Evolutionary conservation across 1,140 invertebrate genomes (phyloP).

Genomic region (Ceratina calcarata): DNA sequence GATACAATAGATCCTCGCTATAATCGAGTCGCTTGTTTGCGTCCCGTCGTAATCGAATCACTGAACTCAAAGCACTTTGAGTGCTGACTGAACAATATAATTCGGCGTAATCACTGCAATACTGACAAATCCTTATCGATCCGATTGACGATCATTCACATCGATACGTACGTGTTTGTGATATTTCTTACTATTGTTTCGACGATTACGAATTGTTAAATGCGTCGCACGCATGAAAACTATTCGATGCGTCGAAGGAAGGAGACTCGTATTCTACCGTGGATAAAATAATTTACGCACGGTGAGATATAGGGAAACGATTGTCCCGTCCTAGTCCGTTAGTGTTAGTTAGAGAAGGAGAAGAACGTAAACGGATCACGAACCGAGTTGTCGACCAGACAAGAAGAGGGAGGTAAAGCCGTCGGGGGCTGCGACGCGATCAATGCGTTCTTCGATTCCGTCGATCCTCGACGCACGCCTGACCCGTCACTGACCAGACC

Average conservation of each 20-base stretch:
- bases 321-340: too few species aligned
- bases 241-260: too few species aligned
- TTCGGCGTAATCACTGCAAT: not conserved
- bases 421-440: conserved; percentile 11
- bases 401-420: not conserved
- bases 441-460: conserved; percentile 37
- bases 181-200: too few species aligned
- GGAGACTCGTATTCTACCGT: too few species aligned
- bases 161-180: not conserved
- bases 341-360: not conserved
- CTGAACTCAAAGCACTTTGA: not conserved
- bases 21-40: too few species aligned
- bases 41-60: too few species aligned
- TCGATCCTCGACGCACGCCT: conserved; percentile 29
- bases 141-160: not conserved
- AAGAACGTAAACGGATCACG: conserved; percentile 4
- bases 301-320: too few species aligned
- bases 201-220: too few species aligned
- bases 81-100: too few species aligned
- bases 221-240: too few species aligned
- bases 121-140: not conserved
- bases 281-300: too few species aligned
- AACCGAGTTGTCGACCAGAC: not conserved
- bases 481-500: conserved; percentile 45
- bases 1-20: too few species aligned